phyloP scores from a whole-genome alignment of 2,888 invertebrate genomes.

The Euplexia lucipara region DNA sequence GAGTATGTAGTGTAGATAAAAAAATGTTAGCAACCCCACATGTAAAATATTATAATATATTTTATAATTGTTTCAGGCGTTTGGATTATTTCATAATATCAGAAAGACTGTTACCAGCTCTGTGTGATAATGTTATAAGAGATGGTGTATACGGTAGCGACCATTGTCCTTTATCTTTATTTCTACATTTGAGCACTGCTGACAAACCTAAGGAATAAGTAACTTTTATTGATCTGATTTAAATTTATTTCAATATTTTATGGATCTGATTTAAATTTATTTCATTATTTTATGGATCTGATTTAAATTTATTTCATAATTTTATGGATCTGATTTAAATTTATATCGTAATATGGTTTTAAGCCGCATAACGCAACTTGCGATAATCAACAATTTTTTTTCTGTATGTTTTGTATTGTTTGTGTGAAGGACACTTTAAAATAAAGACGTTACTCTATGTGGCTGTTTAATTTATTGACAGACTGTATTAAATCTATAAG shows the following conservation, averaged over 20 bases:
- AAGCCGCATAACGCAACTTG: conserved; percentile 15
- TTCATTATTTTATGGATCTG: background rate
- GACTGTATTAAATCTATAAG: background rate
- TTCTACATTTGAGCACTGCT: conserved; percentile 90
- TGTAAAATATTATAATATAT: conserved; percentile 4
- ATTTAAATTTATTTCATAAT: conserved; percentile 7
- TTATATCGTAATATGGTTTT: conserved; percentile 7
- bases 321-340: conserved; percentile 8
- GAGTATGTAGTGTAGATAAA: conserved; percentile 13
- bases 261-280: conserved; percentile 10
- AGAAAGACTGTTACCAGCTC: conserved; percentile 93
- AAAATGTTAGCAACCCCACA: background rate
- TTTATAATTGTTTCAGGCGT: conserved; percentile 92
- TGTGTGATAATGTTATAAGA: conserved; percentile 97
- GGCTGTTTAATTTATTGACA: conserved; percentile 18
- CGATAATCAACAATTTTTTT: conserved; percentile 33
- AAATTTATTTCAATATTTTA: background rate
- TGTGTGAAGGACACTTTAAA: conserved; percentile 31
- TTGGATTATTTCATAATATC: conserved; percentile 99
- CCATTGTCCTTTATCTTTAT: conserved; percentile 97
- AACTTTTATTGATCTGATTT: conserved; percentile 15
- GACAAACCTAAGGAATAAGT: conserved; percentile 85
- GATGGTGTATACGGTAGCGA: conserved; percentile 97
- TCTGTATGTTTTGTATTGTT: conserved; percentile 42
- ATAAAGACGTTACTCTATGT: conserved; percentile 43